Conservation (phyloP, 2,113 vertebrate species). For the Boleophthalmus pectinirostris region DNA sequence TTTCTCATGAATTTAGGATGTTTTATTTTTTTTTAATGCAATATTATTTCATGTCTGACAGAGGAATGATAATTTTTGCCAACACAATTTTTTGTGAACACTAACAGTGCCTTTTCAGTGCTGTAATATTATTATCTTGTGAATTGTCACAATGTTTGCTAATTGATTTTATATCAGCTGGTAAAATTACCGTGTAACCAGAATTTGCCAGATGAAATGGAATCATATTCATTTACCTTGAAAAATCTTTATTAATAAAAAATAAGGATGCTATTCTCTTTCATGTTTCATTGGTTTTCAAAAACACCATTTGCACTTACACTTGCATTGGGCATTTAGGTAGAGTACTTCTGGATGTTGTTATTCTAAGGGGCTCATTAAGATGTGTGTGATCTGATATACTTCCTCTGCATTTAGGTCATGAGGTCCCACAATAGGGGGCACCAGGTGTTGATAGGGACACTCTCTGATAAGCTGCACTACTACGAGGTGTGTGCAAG, state of each 20-base stretch:
- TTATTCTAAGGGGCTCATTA: not conserved
- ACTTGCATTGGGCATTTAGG: not conserved
- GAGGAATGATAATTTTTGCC: conserved; percentile 8
- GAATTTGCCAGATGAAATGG: conserved; percentile 20
- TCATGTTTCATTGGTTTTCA: not conserved
- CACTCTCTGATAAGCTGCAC: conserved; percentile 4
- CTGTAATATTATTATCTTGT: conserved; percentile 47
- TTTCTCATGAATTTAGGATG: not conserved
- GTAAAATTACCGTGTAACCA: conserved; percentile 30
- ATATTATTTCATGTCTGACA: not conserved
- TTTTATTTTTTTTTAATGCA: not conserved
- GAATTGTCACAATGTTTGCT: conserved; percentile 36
- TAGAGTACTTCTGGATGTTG: not conserved
- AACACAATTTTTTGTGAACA: conserved; percentile 29
- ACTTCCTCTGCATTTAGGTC: conserved; percentile 5
- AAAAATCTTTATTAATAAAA: conserved; percentile 31
- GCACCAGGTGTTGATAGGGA: not conserved
- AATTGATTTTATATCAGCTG: conserved; percentile 27
- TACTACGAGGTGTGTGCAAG: not conserved
- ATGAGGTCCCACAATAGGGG: conserved; percentile 5
- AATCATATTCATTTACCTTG: conserved; percentile 36
- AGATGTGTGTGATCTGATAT: not conserved
- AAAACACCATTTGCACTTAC: not conserved
- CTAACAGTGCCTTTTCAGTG: conserved; percentile 72
- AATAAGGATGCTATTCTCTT: not conserved